phyloP scores from a whole-genome alignment of 2,888 invertebrate genomes.

The Chaitophorus viminalis region DNA sequence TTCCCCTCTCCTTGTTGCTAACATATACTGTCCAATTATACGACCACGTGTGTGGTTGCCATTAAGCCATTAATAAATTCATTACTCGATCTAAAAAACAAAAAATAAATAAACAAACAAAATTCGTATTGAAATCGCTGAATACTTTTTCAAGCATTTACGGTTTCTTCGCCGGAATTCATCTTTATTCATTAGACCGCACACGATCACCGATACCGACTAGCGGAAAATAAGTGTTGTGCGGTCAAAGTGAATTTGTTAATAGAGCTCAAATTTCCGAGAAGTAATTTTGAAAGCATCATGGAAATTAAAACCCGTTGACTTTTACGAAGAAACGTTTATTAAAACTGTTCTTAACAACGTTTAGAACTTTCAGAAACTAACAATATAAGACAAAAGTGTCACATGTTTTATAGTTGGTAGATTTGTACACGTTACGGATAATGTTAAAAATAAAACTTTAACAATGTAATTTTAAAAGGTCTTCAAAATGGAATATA shows the following conservation, averaged over 20 bases:
- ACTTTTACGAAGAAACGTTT: slow-evolving; percentile 57
- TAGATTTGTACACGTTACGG: slow-evolving; percentile 26
- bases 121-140: not conserved
- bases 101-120: not conserved
- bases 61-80: slow-evolving; percentile 24
- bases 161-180: not conserved
- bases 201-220: slow-evolving; percentile 24
- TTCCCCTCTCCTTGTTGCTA: not conserved
- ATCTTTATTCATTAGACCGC: slow-evolving; percentile 42
- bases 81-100: not conserved
- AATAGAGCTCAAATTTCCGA: slow-evolving; percentile 14
- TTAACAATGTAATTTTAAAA: slow-evolving; percentile 35
- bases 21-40: not conserved
- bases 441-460: slow-evolving; percentile 48
- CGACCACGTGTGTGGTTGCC: slow-evolving; percentile 39
- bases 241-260: not conserved
- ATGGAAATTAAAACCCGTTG: slow-evolving; percentile 53
- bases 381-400: slow-evolving; percentile 51
- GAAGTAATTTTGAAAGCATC: slow-evolving; percentile 35
- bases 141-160: slow-evolving; percentile 24
- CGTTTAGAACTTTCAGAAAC: slow-evolving; percentile 43
- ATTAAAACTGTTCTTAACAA: slow-evolving; percentile 59
- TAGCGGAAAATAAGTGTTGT: not conserved
- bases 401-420: slow-evolving; percentile 47
- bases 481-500: not conserved